Conservation (phyloP, 2,113 vertebrate genomes). For the Buteo buteo region DNA sequence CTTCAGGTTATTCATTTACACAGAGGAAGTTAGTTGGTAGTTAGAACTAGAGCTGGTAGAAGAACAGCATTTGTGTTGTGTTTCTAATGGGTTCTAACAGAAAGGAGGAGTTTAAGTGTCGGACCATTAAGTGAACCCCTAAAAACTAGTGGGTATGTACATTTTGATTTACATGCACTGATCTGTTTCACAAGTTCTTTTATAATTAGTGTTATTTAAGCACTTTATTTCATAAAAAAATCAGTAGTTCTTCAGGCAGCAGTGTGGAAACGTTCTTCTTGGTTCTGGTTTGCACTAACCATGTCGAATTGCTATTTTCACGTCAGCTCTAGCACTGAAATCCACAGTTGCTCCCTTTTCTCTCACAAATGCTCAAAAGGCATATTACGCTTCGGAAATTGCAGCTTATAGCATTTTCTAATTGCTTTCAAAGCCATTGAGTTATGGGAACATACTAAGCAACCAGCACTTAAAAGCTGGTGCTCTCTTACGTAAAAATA, state of each 20-base stretch:
- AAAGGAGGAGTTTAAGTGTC: not conserved
- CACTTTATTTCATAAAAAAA: not conserved
- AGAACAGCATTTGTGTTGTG: not conserved
- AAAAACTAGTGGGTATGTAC: not conserved
- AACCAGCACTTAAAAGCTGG: slow-evolving; percentile 23
- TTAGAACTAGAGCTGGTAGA: not conserved
- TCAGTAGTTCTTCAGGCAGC: not conserved
- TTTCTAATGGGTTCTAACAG: not conserved
- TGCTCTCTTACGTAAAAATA: slow-evolving; percentile 52
- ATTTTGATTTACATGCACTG: not conserved
- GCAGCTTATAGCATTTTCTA: slow-evolving; percentile 52
- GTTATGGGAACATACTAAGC: slow-evolving; percentile 42
- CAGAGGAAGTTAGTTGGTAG: not conserved
- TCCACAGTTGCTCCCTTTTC: slow-evolving; percentile 19
- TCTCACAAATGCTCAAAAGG: slow-evolving; percentile 7
- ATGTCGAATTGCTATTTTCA: not conserved
- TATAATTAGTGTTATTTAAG: not conserved
- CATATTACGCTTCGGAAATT: not conserved
- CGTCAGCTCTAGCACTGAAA: not conserved
- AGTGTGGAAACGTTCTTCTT: not conserved
- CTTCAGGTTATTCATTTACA: not conserved
- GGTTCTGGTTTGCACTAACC: not conserved
- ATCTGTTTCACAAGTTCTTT: not conserved
- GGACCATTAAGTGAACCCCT: not conserved
- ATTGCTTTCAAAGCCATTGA: slow-evolving; percentile 51